phyloP scores from a whole-genome alignment of 2,888 invertebrate species.

The Saturnia pavonia region DNA sequence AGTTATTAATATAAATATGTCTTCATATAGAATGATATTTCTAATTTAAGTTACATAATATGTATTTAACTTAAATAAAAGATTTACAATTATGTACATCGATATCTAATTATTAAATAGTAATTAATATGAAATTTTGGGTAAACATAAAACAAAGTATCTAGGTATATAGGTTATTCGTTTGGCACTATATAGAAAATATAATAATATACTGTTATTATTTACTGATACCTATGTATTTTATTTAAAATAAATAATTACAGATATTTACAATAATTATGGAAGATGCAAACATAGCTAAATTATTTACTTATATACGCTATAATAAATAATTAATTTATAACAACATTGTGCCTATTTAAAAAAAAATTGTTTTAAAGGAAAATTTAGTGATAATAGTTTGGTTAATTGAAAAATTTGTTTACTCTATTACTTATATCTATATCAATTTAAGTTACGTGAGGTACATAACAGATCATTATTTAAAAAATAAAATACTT shows the following conservation, averaged over 20 bases:
- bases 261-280: neutral
- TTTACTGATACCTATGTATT: neutral
- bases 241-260: neutral
- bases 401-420: neutral
- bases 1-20: neutral
- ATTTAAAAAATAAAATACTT: too few relatives aligned
- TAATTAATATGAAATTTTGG: neutral
- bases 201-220: neutral
- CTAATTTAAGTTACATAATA: conserved; percentile 1
- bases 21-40: conserved; percentile 5
- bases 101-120: neutral
- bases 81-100: conserved; percentile 6
- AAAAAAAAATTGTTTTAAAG: neutral
- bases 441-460: neutral
- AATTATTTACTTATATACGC: neutral
- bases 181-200: conserved; percentile 12
- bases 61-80: conserved; percentile 2
- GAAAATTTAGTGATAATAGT: neutral
- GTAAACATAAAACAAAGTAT: neutral
- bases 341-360: neutral
- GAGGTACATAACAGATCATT: too few relatives aligned
- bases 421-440: neutral
- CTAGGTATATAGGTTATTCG: neutral
- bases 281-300: neutral
- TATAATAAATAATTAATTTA: neutral